Percentiles rank a stretch among this genome's conserved stretches.
Evolutionary conservation across 35 echinoderm and acorn worm genomes (phyloP).

Genomic region (Lytechinus variegatus): DNA sequence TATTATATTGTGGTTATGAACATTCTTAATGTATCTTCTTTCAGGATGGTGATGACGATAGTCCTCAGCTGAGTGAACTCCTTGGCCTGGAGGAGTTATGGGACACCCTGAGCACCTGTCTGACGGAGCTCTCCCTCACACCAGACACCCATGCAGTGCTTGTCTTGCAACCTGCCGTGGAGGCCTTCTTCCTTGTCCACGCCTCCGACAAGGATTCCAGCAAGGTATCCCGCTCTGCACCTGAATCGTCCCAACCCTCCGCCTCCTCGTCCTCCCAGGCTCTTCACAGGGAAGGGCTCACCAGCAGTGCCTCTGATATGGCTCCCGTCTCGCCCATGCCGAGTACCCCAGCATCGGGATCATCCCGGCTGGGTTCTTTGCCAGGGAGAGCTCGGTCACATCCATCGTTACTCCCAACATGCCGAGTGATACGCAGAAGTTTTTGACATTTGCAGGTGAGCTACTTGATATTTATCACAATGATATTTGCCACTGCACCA

Average conservation of each 20-base stretch:
- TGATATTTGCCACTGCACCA: not conserved
- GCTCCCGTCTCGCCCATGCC: conserved; percentile 68
- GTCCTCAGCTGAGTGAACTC: conserved; percentile 79
- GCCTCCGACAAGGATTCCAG: conserved; percentile 79
- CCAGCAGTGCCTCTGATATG: conserved; percentile 34
- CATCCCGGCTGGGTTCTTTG: conserved; percentile 70
- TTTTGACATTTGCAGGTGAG: conserved; percentile 95
- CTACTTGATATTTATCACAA: not conserved
- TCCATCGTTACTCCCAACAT: conserved; percentile 91
- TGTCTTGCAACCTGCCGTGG: conserved; percentile 95
- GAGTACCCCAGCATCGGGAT: conserved; percentile 53
- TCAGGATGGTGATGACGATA: conserved; percentile 69
- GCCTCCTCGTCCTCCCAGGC: conserved; percentile 19
- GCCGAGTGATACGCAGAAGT: conserved; percentile 96
- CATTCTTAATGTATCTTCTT: not conserved
- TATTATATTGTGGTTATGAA: not conserved
- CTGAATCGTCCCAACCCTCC: not conserved
- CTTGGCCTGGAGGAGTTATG: conserved; percentile 84
- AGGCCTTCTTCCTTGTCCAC: conserved; percentile 97
- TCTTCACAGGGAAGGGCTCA: conserved; percentile 33
- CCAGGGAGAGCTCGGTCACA: conserved; percentile 84
- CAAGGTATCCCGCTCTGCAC: conserved; percentile 43
- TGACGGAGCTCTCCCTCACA: conserved; percentile 83
- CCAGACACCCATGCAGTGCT: conserved; percentile 96
- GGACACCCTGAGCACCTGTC: conserved; percentile 89